Conservation (phyloP, 2,888 invertebrate species). For the Syrphus vitripennis region DNA sequence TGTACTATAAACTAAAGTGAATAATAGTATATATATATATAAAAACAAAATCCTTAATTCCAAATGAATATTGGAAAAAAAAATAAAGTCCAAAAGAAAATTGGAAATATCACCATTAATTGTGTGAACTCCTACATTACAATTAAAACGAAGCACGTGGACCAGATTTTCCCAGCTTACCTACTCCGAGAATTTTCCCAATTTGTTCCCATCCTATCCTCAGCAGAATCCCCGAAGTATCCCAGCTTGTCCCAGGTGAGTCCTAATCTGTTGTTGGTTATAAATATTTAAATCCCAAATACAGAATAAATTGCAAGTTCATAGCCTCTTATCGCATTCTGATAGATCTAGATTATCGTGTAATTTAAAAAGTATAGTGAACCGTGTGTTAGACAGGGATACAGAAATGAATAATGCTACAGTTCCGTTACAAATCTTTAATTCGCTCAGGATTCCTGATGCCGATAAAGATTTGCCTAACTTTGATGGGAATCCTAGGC, state of each 20-base stretch:
- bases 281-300: background rate
- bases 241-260: background rate
- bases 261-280: background rate
- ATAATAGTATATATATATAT: background rate
- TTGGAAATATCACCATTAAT: background rate
- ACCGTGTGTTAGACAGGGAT: background rate
- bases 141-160: background rate
- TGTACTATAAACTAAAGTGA: background rate
- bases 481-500: constrained; percentile 43
- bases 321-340: background rate
- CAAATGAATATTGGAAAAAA: background rate
- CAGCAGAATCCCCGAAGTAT: background rate
- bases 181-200: background rate
- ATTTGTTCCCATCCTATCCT: background rate
- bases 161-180: background rate
- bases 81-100: background rate
- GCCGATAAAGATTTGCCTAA: background rate
- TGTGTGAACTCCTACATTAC: background rate
- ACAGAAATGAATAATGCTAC: background rate
- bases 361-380: background rate
- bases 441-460: constrained; percentile 25
- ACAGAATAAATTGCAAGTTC: background rate
- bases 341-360: background rate
- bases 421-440: constrained; percentile 5
- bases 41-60: background rate